Conservation (phyloP, 2,888 invertebrate genomes). For the Allophyes oxyacanthae region DNA sequence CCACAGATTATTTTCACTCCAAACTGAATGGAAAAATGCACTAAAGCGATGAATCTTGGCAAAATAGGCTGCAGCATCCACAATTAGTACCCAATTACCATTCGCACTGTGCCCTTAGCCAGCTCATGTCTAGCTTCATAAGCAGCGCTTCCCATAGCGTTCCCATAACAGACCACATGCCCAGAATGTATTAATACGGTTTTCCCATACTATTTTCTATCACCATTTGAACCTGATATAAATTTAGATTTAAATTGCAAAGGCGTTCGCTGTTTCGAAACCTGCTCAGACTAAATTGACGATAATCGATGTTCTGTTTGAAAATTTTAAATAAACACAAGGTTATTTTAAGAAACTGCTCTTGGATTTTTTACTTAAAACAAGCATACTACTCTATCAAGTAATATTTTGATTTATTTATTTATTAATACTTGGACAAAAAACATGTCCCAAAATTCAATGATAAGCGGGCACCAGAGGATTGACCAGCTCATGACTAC, state of each 20-base stretch:
- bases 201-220: conserved; percentile 49
- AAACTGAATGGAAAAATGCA: too few species aligned
- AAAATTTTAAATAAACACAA: conserved; percentile 1
- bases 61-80: conserved; percentile 49
- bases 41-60: too few species aligned
- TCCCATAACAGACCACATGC: conserved; percentile 48
- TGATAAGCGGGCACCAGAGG: too few species aligned
- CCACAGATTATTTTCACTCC: too few species aligned
- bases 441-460: too few species aligned
- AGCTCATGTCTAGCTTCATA: conserved; percentile 37
- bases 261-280: conserved; percentile 34
- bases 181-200: conserved; percentile 45
- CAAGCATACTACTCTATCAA: too few species aligned
- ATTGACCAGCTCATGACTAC: too few species aligned
- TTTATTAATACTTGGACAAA: too few species aligned
- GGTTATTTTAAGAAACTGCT: too few species aligned
- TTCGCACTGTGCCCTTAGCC: conserved; percentile 16
- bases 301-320: conserved; percentile 22
- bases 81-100: conserved; percentile 24
- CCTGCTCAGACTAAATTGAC: conserved; percentile 34
- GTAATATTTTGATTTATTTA: too few species aligned
- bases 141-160: conserved; percentile 25
- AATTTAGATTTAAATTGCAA: conserved; percentile 56
- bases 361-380: too few species aligned
- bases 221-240: conserved; percentile 49